These are phyloP conservation scores for Drosophila acutilabella DNA, from an alignment of 2,888 invertebrate species.

Conservation along the genomic window DNA sequence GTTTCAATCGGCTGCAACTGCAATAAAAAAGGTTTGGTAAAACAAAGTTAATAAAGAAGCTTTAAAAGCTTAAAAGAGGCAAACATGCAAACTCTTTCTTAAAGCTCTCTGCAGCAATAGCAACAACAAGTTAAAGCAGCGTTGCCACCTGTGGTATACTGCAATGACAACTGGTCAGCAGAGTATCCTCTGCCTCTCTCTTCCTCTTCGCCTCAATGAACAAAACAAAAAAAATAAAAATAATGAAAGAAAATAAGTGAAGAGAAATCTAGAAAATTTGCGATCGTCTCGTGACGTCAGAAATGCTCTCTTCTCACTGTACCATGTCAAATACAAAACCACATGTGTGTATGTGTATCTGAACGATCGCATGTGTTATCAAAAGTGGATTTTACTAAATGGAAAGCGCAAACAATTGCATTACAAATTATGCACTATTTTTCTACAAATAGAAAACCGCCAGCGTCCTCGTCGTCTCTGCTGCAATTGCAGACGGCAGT, in stretches of 20 bases:
- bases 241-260: not conserved
- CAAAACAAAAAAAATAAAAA: constrained; percentile 12
- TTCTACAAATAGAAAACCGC: constrained; percentile 73
- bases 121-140: constrained; percentile 7
- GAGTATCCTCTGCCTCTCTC: constrained; percentile 6
- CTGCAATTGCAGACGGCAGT: constrained; percentile 25
- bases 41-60: constrained; percentile 1
- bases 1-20: constrained; percentile 38
- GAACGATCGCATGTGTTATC: constrained; percentile 56
- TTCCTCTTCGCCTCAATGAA: constrained; percentile 21
- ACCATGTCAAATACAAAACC: constrained; percentile 24
- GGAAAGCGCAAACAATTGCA: constrained; percentile 74
- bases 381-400: constrained; percentile 57
- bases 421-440: constrained; percentile 73
- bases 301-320: constrained; percentile 38
- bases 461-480: constrained; percentile 24
- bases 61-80: constrained; percentile 13
- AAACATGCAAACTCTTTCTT: constrained; percentile 9
- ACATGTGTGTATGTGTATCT: not conserved
- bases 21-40: constrained; percentile 19
- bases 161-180: constrained; percentile 22
- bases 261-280: constrained; percentile 13
- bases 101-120: constrained; percentile 10
- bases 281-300: constrained; percentile 53
- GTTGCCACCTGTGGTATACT: constrained; percentile 42